Base-by-base conservation (phyloP, 2,888 invertebrate species). In the Ectemnius continuus region DNA sequence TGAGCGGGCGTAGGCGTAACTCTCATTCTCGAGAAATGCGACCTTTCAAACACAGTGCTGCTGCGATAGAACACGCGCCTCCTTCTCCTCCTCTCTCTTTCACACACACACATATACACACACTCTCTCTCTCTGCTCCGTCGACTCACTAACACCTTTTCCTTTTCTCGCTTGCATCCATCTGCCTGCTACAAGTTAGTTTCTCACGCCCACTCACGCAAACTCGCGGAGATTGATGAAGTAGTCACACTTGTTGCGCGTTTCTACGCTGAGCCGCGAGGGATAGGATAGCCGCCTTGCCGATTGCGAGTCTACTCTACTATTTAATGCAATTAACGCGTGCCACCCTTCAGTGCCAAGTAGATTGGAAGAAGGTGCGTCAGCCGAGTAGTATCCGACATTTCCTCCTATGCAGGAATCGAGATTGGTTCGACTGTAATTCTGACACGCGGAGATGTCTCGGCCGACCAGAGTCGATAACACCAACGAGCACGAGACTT, bases 191-290 rank as follows among this genome's bases (percentile, higher is more conserved):
- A 36, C 36, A 36, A 36, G 36, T 11, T 36, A 36, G 80, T 85
- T 85, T 86, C 86, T 83, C 86, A 86, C 85, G 85, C 82, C 79
- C 85, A 82, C 87, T 82, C 82, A 83, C 81, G 82, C 80, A 79
- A 14, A 52, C 52, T 52, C 79, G 68, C 80, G 58, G 73, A 80
- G 84, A 86, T 80, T 83, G 86, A 87, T 84, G 83, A 75, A 83
- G 81, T 79, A 73, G 74, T 79, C 83, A 78, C 86, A 86, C 87
- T 87, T 85, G 86, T 88, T 87, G 86, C 87, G 76, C 84, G 76
- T 78, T 69, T 73, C 36, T 36, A 11, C 36, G 8, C 67, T 64
- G 46, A 48, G 52, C 46, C 72, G 57, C 67, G 56, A 72, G 61
- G 65, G 52, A 56, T 73, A 65, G 63, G 67, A 11, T 48, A 71